Conservation (phyloP, 1,140 invertebrate genomes). For the Sycophaga agraensis region DNA sequence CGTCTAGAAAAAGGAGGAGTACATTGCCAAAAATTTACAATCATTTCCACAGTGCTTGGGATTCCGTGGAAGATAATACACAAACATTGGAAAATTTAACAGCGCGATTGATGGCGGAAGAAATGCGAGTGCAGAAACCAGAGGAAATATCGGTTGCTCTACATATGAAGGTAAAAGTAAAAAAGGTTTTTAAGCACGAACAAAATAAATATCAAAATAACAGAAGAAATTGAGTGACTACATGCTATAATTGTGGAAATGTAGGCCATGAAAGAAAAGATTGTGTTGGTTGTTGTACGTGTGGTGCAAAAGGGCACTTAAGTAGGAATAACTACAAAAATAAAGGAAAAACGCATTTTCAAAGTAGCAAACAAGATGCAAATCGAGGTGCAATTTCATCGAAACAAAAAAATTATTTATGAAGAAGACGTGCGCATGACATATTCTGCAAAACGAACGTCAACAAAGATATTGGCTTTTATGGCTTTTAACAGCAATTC, state of each 20-base stretch:
- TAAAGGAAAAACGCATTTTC: background rate
- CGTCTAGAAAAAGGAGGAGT: no score
- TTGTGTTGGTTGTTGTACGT: background rate
- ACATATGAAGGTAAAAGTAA: background rate
- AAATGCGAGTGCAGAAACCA: background rate
- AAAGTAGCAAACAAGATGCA: background rate
- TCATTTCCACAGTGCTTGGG: conserved; percentile 40
- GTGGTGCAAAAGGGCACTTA: background rate
- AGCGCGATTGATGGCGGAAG: background rate
- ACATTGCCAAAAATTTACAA: conserved; percentile 37
- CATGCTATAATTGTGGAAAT: background rate
- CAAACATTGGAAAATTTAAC: conserved; percentile 11
- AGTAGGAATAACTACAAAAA: background rate
- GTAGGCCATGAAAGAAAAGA: background rate
- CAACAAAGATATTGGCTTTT: background rate
- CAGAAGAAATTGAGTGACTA: background rate
- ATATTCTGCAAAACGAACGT: no score
- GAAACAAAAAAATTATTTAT: no score
- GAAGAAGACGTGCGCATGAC: no score
- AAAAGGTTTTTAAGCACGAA: no score
- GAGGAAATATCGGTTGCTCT: background rate
- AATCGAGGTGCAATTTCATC: no score
- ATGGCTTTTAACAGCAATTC: background rate
- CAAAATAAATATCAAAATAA: no score
- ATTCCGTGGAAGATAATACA: conserved; percentile 29